A percentile compares a stretch with the other conserved stretches of the same genome.
These are phyloP conservation scores for Drosophila lacicola DNA, from an alignment of 2,888 invertebrate species.

Conservation along the genomic window DNA sequence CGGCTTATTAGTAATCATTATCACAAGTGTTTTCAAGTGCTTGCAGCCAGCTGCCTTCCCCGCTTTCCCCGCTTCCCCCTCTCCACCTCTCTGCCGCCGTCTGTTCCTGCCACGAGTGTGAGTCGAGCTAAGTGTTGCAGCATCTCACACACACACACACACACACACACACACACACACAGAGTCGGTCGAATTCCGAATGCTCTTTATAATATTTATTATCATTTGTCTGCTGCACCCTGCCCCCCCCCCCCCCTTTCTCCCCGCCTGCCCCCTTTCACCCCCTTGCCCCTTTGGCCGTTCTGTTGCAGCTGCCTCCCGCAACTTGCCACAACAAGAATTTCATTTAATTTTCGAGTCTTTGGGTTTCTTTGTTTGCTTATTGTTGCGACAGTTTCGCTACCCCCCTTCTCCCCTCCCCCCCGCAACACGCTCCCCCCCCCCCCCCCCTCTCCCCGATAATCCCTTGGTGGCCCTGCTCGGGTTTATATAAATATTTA, in stretches of 20 bases:
- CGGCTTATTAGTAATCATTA: slow-evolving; percentile 80
- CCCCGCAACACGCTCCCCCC: slow-evolving; percentile 17
- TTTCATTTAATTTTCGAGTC: slow-evolving; percentile 57
- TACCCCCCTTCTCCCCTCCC: not conserved
- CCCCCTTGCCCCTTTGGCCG: not conserved
- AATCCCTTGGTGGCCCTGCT: not conserved
- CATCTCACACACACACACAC: slow-evolving; percentile 24
- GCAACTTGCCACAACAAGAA: slow-evolving; percentile 56
- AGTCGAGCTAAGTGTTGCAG: slow-evolving; percentile 66
- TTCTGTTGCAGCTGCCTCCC: slow-evolving; percentile 15
- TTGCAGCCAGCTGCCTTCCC: slow-evolving; percentile 15
- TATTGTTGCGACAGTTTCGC: slow-evolving; percentile 31
- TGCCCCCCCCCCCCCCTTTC: not conserved
- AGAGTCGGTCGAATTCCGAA: slow-evolving; percentile 1
- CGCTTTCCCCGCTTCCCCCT: not conserved
- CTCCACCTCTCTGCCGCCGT: not conserved
- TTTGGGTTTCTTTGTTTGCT: slow-evolving; percentile 28
- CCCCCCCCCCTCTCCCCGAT: not conserved
- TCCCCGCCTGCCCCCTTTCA: no score
- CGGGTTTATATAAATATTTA: slow-evolving; percentile 70
- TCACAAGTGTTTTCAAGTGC: slow-evolving; percentile 77
- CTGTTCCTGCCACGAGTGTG: slow-evolving; percentile 20
- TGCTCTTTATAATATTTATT: slow-evolving; percentile 68
- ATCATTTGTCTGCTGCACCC: slow-evolving; percentile 64
- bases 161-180: not conserved